phyloP scores from a whole-genome alignment of 1,140 invertebrate genomes.

The Leptopilina clavipes region DNA sequence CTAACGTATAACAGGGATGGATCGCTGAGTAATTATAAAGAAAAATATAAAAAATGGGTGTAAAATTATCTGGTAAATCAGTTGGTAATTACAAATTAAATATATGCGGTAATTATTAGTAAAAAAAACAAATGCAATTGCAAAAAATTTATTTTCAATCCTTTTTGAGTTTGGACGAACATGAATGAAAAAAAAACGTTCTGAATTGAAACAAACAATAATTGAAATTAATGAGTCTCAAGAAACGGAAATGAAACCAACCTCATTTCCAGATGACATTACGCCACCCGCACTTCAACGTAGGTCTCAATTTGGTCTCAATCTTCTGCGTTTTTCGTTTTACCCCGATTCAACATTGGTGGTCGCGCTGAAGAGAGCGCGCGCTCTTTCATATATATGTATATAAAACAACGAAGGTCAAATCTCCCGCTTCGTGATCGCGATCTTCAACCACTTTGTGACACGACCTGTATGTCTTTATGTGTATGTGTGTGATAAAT shows the following conservation, averaged over 20 bases:
- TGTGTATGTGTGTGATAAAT: too few relatives aligned
- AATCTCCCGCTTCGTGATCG: constrained; percentile 28
- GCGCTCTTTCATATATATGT: too few relatives aligned
- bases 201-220: neutral
- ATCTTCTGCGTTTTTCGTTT: constrained; percentile 27
- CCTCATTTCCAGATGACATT: constrained; percentile 33
- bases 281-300: constrained; percentile 28
- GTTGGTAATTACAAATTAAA: too few relatives aligned
- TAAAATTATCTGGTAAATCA: too few relatives aligned
- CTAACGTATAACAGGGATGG: too few relatives aligned
- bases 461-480: neutral
- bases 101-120: too few relatives aligned
- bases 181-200: too few relatives aligned
- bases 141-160: too few relatives aligned
- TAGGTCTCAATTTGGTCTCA: constrained; percentile 32
- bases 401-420: constrained; percentile 13
- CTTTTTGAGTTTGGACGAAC: too few relatives aligned
- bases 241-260: constrained; percentile 30
- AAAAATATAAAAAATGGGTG: too few relatives aligned
- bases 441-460: constrained; percentile 23
- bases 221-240: constrained; percentile 31
- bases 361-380: neutral
- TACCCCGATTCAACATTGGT: constrained; percentile 14
- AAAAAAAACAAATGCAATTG: too few relatives aligned
- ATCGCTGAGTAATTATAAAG: too few relatives aligned